Evolutionary conservation across 2,888 invertebrate genomes (phyloP).

Genomic region (Apotomis turbidana): DNA sequence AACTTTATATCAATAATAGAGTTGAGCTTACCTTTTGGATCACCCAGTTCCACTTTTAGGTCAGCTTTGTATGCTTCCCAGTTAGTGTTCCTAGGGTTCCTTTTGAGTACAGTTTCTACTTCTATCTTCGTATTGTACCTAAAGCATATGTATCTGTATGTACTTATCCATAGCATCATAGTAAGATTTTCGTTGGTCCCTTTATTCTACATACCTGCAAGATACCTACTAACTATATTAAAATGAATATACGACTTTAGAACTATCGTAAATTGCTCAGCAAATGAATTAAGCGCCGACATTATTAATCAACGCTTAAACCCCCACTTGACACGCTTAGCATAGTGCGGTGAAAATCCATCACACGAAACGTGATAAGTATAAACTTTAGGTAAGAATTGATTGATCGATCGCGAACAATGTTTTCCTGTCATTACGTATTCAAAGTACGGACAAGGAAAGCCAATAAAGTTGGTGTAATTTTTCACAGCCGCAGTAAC

Average conservation of each 20-base stretch:
- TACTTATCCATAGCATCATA: no score
- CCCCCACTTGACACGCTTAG: slow-evolving; percentile 11
- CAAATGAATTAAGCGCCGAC: slow-evolving; percentile 6
- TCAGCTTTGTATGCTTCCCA: no score
- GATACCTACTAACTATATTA: not conserved
- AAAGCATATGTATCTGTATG: no score
- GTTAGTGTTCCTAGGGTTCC: no score
- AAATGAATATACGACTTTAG: not conserved
- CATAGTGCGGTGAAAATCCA: slow-evolving; percentile 29
- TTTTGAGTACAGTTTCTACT: no score
- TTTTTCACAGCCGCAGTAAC: slow-evolving; percentile 55
- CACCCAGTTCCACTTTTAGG: no score
- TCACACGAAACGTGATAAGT: slow-evolving; percentile 39
- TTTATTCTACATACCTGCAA: not conserved
- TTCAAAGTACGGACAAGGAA: slow-evolving; percentile 52
- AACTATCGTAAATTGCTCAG: slow-evolving; percentile 1
- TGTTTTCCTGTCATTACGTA: slow-evolving; percentile 51
- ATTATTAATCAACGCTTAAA: slow-evolving; percentile 20
- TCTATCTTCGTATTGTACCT: no score
- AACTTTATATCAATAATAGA: no score
- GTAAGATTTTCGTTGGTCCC: no score
- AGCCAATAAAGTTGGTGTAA: slow-evolving; percentile 54
- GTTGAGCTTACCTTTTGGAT: no score
- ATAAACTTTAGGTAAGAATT: slow-evolving; percentile 41
- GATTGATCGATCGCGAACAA: slow-evolving; percentile 52